A percentile compares a stretch with the other conserved stretches of the same genome.
These are phyloP conservation scores for Trissolcus basalis DNA, from an alignment of 1,140 invertebrate genomes.

Conservation along the genomic window DNA sequence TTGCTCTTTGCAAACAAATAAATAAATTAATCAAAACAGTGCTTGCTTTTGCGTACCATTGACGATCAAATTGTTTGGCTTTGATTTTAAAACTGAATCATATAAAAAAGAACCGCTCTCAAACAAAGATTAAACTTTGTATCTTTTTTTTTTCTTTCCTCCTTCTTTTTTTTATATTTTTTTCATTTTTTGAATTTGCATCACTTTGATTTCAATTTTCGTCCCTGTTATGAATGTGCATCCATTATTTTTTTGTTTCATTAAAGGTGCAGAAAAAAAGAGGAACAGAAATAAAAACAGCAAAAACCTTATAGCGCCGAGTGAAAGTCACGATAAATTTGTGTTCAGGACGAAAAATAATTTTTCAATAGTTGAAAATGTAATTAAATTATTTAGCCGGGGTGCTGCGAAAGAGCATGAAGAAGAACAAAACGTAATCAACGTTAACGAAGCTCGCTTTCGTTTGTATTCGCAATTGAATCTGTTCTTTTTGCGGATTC, in stretches of 20 bases:
- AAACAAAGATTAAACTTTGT: too few species aligned
- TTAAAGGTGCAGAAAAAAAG: too few species aligned
- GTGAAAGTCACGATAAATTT: constrained; percentile 54
- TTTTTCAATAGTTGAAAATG: constrained; percentile 58
- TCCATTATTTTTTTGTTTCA: too few species aligned
- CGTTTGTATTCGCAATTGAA: constrained; percentile 61
- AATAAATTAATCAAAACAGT: neutral
- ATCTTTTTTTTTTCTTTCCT: too few species aligned
- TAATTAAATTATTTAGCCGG: constrained; percentile 60
- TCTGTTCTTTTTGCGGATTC: constrained; percentile 55
- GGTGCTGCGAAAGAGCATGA: constrained; percentile 32
- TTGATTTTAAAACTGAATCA: too few species aligned
- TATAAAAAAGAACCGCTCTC: too few species aligned
- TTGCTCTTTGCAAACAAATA: neutral
- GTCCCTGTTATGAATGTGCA: too few species aligned
- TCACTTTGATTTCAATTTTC: neutral
- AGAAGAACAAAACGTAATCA: constrained; percentile 57
- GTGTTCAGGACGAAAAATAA: constrained; percentile 47
- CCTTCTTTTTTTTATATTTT: too few species aligned
- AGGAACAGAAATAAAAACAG: too few species aligned
- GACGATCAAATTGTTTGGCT: too few species aligned
- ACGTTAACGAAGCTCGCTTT: constrained; percentile 61
- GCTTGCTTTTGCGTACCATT: neutral
- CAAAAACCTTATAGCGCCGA: constrained; percentile 20
- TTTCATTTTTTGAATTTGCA: too few species aligned